These are phyloP conservation scores for Lithosia quadra DNA, from an alignment of 2,888 invertebrate genomes.

Conservation along the genomic window DNA sequence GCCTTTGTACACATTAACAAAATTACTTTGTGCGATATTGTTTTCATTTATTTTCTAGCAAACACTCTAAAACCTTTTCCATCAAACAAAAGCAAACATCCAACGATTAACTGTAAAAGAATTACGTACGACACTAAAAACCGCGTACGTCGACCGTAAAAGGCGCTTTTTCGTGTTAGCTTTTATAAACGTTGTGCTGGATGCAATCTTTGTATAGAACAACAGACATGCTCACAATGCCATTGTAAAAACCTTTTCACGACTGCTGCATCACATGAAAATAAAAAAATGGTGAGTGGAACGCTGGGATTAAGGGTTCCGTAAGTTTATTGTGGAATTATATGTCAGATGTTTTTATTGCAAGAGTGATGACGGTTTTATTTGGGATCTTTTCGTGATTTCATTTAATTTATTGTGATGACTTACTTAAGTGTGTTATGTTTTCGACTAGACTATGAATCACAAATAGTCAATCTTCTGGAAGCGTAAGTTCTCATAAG, in stretches of 20 bases:
- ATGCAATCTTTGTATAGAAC: slow-evolving; percentile 63
- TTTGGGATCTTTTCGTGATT: background rate
- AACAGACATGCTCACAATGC: slow-evolving; percentile 58
- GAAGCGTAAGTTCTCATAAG: too few species aligned
- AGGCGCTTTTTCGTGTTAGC: slow-evolving; percentile 61
- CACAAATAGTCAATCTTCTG: too few species aligned
- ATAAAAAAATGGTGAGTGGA: slow-evolving; percentile 35
- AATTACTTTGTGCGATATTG: background rate
- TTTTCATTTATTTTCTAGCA: slow-evolving; percentile 4
- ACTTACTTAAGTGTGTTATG: background rate
- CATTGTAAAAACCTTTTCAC: slow-evolving; percentile 58
- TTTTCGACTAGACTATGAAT: background rate
- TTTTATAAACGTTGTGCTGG: slow-evolving; percentile 65
- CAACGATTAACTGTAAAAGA: slow-evolving; percentile 37
- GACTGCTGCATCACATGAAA: slow-evolving; percentile 46
- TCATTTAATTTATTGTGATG: slow-evolving; percentile 1
- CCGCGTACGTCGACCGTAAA: slow-evolving; percentile 47
- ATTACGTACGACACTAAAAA: slow-evolving; percentile 35
- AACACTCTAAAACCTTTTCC: slow-evolving; percentile 17
- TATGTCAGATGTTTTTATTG: background rate
- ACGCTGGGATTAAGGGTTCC: slow-evolving; percentile 37
- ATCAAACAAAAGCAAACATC: slow-evolving; percentile 17
- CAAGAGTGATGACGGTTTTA: slow-evolving; percentile 4
- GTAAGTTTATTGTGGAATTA: slow-evolving; percentile 13
- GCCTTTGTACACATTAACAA: slow-evolving; percentile 1